phyloP scores from a whole-genome alignment of 2,113 vertebrate genomes.

The Lasiurus borealis region DNA sequence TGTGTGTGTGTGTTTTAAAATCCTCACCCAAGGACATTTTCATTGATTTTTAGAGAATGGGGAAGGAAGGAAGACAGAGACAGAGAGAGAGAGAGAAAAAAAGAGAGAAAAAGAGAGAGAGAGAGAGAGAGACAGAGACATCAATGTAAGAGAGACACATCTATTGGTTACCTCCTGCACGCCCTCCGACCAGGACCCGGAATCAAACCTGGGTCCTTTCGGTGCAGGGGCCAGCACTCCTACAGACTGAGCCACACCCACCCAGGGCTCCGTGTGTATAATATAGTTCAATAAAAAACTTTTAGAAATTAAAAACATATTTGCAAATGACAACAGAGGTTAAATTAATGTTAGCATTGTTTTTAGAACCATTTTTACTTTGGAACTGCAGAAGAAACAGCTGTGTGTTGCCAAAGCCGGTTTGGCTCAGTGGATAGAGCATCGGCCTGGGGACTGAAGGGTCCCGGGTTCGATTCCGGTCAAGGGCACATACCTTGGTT shows the following conservation, averaged over 20 bases:
- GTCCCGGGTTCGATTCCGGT: no score
- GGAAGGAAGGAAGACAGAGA: no score
- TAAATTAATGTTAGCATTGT: not conserved
- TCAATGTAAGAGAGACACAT: not conserved
- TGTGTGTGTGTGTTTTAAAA: not conserved
- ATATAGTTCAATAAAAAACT: not conserved
- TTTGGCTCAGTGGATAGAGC: no score
- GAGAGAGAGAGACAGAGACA: no score
- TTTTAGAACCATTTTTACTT: not conserved
- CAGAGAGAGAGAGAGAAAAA: not conserved
- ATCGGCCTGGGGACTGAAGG: no score
- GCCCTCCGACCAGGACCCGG: no score
- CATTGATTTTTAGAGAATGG: not conserved
- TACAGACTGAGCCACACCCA: not conserved
- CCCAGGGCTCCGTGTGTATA: not conserved
- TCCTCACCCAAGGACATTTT: not conserved
- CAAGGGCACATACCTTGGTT: no score
- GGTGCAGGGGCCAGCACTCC: no score
- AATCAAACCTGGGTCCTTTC: not conserved
- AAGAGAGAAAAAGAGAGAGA: no score
- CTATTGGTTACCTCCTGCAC: not conserved
- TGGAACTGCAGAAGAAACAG: constrained; percentile 21
- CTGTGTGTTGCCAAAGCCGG: not conserved
- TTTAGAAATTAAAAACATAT: constrained; percentile 36
- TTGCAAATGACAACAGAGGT: constrained; percentile 1